Evolutionary conservation across 2,888 invertebrate species (phyloP).

Genomic region (Epicampocera succincta): DNA sequence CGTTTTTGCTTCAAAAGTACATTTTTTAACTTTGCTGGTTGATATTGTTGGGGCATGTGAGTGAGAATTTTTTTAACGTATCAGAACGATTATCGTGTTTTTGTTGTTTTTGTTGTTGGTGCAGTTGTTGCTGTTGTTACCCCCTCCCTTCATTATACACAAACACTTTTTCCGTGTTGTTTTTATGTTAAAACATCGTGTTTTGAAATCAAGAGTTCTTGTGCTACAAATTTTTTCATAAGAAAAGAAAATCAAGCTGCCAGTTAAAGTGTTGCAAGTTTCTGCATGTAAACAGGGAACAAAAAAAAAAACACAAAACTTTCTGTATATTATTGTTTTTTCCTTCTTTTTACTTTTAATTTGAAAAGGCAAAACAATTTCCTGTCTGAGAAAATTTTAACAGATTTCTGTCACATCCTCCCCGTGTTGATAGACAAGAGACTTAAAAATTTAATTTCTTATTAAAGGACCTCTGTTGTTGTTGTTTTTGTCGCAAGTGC

Average conservation of each 20-base stretch:
- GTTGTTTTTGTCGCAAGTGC: slow-evolving; percentile 50
- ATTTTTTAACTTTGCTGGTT: background rate
- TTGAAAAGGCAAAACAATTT: background rate
- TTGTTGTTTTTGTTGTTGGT: slow-evolving; percentile 65
- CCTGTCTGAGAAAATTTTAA: slow-evolving; percentile 74
- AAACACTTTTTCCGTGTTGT: slow-evolving; percentile 5
- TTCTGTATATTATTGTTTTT: background rate
- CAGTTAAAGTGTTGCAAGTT: slow-evolving; percentile 51
- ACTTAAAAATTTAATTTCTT: slow-evolving; percentile 57
- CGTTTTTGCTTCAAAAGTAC: slow-evolving; percentile 58
- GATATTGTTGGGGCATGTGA: slow-evolving; percentile 21
- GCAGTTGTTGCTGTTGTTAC: too few relatives aligned
- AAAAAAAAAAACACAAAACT: slow-evolving; percentile 10
- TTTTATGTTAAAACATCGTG: slow-evolving; percentile 41
- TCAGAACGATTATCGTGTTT: slow-evolving; percentile 61
- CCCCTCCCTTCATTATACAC: slow-evolving; percentile 52
- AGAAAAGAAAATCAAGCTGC: slow-evolving; percentile 51
- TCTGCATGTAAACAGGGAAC: background rate
- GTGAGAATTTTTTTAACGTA: slow-evolving; percentile 26
- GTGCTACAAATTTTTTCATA: slow-evolving; percentile 25
- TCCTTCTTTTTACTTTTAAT: background rate
- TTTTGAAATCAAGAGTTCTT: slow-evolving; percentile 61
- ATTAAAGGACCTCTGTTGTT: slow-evolving; percentile 61
- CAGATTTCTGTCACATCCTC: slow-evolving; percentile 77
- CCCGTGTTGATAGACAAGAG: slow-evolving; percentile 55